These are phyloP conservation scores for Mormyrops boulengeri DNA, from an alignment of 2,797 vertebrate genomes.

Conservation along the genomic window DNA sequence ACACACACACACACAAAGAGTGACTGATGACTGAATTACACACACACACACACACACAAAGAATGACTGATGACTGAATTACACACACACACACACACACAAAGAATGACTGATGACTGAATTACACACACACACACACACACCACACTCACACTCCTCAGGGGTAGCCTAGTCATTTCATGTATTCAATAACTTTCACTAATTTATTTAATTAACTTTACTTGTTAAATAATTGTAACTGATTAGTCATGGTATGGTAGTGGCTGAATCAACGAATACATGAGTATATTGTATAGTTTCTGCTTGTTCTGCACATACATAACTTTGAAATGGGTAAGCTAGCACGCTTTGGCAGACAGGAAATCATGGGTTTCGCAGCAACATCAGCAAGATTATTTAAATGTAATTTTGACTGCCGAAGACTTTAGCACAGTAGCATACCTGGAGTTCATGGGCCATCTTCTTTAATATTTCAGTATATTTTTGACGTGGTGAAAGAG, in stretches of 20 bases:
- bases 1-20: not conserved
- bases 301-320: not conserved
- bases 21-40: too few relatives aligned
- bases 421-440: not conserved
- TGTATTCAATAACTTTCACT: not conserved
- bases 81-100: too few relatives aligned
- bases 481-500: constrained; percentile 79
- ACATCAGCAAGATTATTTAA: not conserved
- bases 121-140: not conserved
- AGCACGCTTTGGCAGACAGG: not conserved
- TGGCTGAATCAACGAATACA: not conserved
- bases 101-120: not conserved
- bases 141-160: not conserved
- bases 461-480: constrained; percentile 56
- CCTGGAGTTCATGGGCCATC: not conserved
- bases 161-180: not conserved
- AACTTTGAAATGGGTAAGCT: not conserved
- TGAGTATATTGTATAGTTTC: not conserved
- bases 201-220: not conserved
- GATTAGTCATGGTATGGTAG: not conserved
- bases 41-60: not conserved
- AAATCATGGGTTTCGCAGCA: not conserved
- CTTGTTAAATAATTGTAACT: not conserved
- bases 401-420: not conserved
- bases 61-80: not conserved